Evolutionary conservation across 2,888 invertebrate genomes (phyloP).

Genomic region (Phyllotreta cruciferae): DNA sequence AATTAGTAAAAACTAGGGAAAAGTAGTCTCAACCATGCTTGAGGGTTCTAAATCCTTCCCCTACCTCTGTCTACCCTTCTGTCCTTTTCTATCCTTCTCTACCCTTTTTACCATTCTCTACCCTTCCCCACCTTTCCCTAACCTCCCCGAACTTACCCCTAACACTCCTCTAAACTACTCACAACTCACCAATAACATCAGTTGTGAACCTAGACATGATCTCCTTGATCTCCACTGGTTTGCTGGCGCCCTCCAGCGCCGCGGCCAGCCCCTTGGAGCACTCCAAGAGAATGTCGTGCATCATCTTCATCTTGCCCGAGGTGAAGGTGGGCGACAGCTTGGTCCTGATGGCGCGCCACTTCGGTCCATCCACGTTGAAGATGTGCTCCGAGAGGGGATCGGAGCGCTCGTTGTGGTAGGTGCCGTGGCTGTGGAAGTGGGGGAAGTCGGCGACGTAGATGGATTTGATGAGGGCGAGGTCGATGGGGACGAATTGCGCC

Average conservation of each 20-base stretch:
- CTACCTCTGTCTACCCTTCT: no score
- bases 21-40: no score
- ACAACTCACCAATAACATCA: conserved; percentile 22
- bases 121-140: no score
- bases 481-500: conserved; percentile 33
- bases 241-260: neutral
- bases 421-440: conserved; percentile 51
- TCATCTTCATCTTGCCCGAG: conserved; percentile 58
- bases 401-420: conserved; percentile 44
- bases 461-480: conserved; percentile 50
- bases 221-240: conserved; percentile 22
- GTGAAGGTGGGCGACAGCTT: conserved; percentile 45
- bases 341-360: conserved; percentile 66
- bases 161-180: no score
- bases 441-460: conserved; percentile 52
- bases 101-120: no score
- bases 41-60: no score
- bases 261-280: conserved; percentile 11
- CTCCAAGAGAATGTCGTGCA: conserved; percentile 50
- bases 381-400: conserved; percentile 66
- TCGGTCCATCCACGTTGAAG: conserved; percentile 63
- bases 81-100: no score
- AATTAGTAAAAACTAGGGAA: no score
- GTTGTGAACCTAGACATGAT: conserved; percentile 19
- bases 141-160: no score